Percentiles rank a stretch among this genome's conserved stretches.
Evolutionary conservation across 1,140 invertebrate genomes (phyloP).

Genomic region (Caenorhabditis briggsae): DNA sequence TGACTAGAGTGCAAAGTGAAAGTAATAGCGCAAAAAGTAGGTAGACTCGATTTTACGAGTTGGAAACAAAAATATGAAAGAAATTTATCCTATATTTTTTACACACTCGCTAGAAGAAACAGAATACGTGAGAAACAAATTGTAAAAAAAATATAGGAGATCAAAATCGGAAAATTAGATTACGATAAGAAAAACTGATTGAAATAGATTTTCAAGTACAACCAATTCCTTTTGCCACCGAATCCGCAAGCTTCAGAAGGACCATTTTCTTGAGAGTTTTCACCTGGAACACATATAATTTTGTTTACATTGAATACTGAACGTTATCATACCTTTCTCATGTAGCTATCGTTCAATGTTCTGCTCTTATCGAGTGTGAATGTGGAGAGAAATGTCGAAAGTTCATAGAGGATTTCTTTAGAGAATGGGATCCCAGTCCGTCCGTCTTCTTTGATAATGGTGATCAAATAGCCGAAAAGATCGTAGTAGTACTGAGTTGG

Average conservation of each 20-base stretch:
- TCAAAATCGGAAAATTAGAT: too few relatives aligned
- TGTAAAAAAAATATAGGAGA: too few relatives aligned
- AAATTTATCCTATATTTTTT: neutral
- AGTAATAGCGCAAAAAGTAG: neutral
- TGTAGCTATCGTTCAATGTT: constrained; percentile 11
- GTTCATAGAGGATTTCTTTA: neutral
- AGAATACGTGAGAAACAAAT: too few relatives aligned
- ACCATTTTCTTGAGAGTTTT: constrained; percentile 32
- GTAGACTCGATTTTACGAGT: constrained; percentile 15
- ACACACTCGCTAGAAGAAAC: too few relatives aligned
- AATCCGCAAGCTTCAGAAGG: constrained; percentile 18
- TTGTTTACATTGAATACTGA: neutral
- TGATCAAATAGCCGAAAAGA: constrained; percentile 21
- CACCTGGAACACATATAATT: neutral
- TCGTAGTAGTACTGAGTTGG: constrained; percentile 53
- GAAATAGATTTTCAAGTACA: neutral
- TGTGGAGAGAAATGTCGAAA: neutral
- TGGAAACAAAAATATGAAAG: too few relatives aligned
- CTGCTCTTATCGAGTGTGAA: constrained; percentile 24
- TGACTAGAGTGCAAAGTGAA: neutral
- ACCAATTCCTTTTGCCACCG: neutral
- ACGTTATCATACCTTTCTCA: constrained; percentile 3
- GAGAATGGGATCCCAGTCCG: neutral
- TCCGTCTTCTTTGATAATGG: constrained; percentile 28
- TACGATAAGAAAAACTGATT: neutral